Percentiles rank a stretch among this genome's conserved stretches.
These are phyloP conservation scores for Helicoverpa zea DNA, from an alignment of 1,140 invertebrate genomes.

Conservation along the genomic window DNA sequence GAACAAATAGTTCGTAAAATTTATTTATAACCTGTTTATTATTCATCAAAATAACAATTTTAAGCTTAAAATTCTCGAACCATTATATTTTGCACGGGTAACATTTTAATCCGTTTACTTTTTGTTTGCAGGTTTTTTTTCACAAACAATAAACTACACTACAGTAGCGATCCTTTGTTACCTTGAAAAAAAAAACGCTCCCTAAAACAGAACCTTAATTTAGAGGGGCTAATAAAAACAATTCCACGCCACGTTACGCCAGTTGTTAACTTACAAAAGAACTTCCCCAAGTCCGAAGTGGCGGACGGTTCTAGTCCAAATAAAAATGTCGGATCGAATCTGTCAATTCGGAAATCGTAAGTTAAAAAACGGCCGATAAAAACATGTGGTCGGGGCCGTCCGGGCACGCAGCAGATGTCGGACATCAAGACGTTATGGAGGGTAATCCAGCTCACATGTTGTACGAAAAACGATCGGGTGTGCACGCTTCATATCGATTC, in stretches of 20 bases:
- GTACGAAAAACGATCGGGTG: slow-evolving; percentile 72
- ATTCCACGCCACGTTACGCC: slow-evolving; percentile 16
- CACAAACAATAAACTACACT: background rate
- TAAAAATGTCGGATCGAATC: slow-evolving; percentile 54
- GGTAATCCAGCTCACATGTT: slow-evolving; percentile 76
- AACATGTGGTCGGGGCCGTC: slow-evolving; percentile 72
- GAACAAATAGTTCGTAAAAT: slow-evolving; percentile 30
- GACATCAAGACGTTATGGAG: slow-evolving; percentile 81
- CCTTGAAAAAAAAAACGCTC: background rate
- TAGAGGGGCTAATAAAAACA: slow-evolving; percentile 17
- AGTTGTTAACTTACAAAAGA: slow-evolving; percentile 33
- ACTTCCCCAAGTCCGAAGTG: slow-evolving; percentile 6
- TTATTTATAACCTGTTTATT: slow-evolving; percentile 20
- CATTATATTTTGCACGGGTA: background rate
- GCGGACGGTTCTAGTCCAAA: slow-evolving; percentile 35
- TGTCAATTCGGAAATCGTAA: slow-evolving; percentile 55
- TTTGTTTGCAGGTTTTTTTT: background rate
- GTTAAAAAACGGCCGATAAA: slow-evolving; percentile 74
- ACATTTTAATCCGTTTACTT: background rate
- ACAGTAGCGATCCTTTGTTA: no score
- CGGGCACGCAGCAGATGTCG: slow-evolving; percentile 73
- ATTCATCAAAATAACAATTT: slow-evolving; percentile 18
- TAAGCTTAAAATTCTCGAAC: background rate
- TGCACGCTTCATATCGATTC: slow-evolving; percentile 55
- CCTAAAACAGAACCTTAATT: slow-evolving; percentile 24